A percentile compares a stretch with the other conserved stretches of the same genome.
phyloP scores from a whole-genome alignment of 2,888 invertebrate genomes.

The Lasioglossum zephyrum region DNA sequence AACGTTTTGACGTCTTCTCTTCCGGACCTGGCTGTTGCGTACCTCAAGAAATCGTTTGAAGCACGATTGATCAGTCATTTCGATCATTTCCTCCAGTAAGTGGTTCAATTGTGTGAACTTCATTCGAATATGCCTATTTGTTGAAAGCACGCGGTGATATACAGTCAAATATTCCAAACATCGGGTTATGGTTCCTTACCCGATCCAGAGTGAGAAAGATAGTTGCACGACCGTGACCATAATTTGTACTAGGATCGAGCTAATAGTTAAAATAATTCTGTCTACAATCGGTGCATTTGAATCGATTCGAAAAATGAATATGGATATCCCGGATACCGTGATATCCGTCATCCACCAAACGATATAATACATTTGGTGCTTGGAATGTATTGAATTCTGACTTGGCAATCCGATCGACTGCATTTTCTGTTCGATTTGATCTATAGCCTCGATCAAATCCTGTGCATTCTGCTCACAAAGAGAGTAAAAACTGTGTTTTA shows the following conservation, averaged over 20 bases:
- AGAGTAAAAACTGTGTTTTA: background rate
- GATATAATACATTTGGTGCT: background rate
- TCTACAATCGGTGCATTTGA: background rate
- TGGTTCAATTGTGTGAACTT: background rate
- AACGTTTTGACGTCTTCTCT: background rate
- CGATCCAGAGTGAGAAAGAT: background rate
- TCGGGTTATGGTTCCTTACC: background rate
- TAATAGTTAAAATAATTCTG: background rate
- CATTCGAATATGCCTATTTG: background rate
- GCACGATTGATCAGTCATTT: background rate
- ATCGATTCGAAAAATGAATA: background rate
- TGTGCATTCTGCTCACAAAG: background rate
- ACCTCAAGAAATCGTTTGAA: background rate
- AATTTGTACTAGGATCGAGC: fast-evolving
- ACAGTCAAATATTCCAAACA: background rate
- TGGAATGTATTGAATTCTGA: background rate
- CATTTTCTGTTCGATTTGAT: background rate
- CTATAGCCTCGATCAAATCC: background rate
- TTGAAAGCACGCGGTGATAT: background rate
- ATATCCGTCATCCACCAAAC: background rate
- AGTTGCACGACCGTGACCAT: background rate
- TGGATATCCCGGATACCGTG: fast-evolving
- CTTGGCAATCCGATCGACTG: background rate
- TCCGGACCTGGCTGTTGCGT: background rate
- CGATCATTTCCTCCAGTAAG: background rate